Evolutionary conservation across 1,140 invertebrate genomes (phyloP).

Genomic region (Trichogramma pretiosum): DNA sequence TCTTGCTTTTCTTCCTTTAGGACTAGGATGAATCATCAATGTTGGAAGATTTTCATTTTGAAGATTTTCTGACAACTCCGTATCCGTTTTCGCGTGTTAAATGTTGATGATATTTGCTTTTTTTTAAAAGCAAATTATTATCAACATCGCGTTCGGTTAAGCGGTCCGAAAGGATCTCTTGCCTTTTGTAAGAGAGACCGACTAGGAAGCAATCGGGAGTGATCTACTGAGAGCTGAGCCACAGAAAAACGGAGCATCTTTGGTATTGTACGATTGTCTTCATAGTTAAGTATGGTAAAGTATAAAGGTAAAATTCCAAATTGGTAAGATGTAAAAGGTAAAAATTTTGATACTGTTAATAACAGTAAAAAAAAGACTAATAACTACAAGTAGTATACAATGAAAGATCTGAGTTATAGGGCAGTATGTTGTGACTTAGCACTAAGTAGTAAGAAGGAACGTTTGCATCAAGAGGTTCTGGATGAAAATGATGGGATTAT

Average conservation of each 20-base stretch:
- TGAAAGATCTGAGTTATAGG: not conserved
- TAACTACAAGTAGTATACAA: too few relatives aligned
- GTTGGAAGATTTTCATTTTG: slow-evolving; percentile 14
- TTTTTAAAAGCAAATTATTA: slow-evolving; percentile 7
- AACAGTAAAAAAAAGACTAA: too few relatives aligned
- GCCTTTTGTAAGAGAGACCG: slow-evolving; percentile 6
- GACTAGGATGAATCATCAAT: too few relatives aligned
- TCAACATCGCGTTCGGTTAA: not conserved
- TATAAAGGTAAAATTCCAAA: not conserved
- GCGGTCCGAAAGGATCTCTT: slow-evolving; percentile 11
- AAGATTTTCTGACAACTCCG: slow-evolving; percentile 9
- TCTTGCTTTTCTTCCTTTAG: too few relatives aligned
- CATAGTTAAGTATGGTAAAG: too few relatives aligned
- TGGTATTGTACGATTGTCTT: slow-evolving; percentile 9
- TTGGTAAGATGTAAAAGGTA: not conserved
- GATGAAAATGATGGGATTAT: too few relatives aligned
- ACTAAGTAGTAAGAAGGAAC: too few relatives aligned
- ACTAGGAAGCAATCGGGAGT: slow-evolving; percentile 18
- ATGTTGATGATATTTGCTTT: not conserved
- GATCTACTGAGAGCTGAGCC: too few relatives aligned
- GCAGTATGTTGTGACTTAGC: not conserved
- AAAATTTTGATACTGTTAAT: not conserved
- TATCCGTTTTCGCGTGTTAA: not conserved
- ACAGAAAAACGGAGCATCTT: not conserved
- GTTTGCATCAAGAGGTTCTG: too few relatives aligned